Evolutionary conservation across 2,113 vertebrate genomes (phyloP).

Genomic region (Poicephalus gulielmi): DNA sequence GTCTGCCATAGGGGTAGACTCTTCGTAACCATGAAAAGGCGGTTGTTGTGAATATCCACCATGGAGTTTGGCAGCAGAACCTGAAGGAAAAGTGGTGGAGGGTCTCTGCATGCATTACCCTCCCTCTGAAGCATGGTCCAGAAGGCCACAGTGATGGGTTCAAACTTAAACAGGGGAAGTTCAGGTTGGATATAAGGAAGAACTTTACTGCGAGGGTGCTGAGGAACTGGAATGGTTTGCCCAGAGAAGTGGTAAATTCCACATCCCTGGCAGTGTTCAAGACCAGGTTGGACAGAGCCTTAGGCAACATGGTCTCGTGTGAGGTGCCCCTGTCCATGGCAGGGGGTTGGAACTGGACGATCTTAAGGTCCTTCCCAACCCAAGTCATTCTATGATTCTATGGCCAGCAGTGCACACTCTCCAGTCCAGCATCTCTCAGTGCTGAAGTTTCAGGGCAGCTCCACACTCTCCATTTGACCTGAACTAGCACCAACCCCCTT

Average conservation of each 20-base stretch:
- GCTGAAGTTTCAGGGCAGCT: not conserved
- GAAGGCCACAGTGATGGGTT: not conserved
- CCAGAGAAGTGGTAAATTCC: not conserved
- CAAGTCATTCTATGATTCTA: not conserved
- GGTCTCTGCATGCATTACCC: fast-evolving
- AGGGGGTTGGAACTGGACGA: not conserved
- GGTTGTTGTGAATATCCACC: not conserved
- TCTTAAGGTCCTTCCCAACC: not conserved
- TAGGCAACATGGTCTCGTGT: not conserved
- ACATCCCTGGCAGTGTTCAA: not conserved
- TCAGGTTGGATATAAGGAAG: not conserved
- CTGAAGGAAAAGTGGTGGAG: not conserved
- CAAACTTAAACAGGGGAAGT: not conserved
- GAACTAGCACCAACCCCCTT: not conserved
- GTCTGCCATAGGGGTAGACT: not conserved
- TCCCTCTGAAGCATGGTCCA: not conserved
- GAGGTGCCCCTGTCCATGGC: not conserved
- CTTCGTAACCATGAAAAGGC: not conserved
- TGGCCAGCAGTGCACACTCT: not conserved
- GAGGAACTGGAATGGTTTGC: not conserved
- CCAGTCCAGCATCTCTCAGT: not conserved
- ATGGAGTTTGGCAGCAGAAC: not conserved
- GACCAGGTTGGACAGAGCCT: not conserved
- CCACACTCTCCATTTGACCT: not conserved
- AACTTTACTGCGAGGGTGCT: not conserved